Percentiles rank a stretch among this genome's conserved stretches.
These are phyloP conservation scores for Mythimna vitellina DNA, from an alignment of 2,888 invertebrate species.

Conservation along the genomic window DNA sequence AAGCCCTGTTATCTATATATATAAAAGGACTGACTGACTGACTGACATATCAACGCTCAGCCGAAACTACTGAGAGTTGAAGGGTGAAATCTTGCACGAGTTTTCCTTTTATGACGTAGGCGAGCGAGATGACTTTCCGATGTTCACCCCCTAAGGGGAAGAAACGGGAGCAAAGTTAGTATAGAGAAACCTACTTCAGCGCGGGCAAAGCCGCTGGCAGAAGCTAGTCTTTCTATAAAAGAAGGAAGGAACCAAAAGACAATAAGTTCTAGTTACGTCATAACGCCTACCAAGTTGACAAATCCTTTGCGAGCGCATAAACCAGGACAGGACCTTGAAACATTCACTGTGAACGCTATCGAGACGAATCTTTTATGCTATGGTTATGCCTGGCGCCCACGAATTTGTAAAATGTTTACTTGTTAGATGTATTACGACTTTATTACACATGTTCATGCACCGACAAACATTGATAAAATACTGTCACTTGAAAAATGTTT, in stretches of 20 bases:
- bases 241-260: slow-evolving; percentile 66
- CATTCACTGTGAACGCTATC: slow-evolving; percentile 87
- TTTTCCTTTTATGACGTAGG: too few species aligned
- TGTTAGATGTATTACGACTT: slow-evolving; percentile 35
- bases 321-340: slow-evolving; percentile 89
- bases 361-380: slow-evolving; percentile 86
- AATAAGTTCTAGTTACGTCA: slow-evolving; percentile 82
- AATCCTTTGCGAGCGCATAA: slow-evolving; percentile 86
- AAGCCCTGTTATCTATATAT: slow-evolving; percentile 5
- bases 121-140: too few species aligned
- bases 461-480: slow-evolving; percentile 22
- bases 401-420: slow-evolving; percentile 69
- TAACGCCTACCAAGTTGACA: slow-evolving; percentile 85
- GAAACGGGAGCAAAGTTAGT: too few species aligned
- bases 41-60: too few species aligned
- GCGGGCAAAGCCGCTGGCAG: too few species aligned
- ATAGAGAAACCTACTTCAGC: too few species aligned
- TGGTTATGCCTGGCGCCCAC: slow-evolving; percentile 82
- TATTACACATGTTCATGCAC: slow-evolving; percentile 33
- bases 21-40: too few species aligned
- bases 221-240: slow-evolving; percentile 13
- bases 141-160: too few species aligned
- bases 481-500: slow-evolving; percentile 22
- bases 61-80: too few species aligned
- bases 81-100: too few species aligned